A percentile compares a stretch with the other conserved stretches of the same genome.
Conservation (phyloP, 1,140 invertebrate genomes). For the Homarus americanus region DNA sequence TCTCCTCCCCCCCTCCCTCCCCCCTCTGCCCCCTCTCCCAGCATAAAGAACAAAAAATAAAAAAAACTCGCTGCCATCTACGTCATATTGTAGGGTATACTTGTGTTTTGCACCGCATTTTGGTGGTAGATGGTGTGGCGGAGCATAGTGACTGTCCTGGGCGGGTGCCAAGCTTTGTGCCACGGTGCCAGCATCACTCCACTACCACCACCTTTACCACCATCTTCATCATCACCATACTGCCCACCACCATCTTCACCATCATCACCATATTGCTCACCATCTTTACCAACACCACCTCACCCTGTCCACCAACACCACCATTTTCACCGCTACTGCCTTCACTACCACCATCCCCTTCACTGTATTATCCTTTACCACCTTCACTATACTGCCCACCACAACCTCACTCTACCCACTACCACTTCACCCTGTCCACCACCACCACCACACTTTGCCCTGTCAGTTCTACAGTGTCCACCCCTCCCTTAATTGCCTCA, state of each 20-base stretch:
- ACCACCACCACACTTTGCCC: no score
- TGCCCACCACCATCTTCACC: neutral
- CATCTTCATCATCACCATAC: neutral
- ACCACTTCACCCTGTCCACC: no score
- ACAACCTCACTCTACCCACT: no score
- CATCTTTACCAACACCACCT: neutral
- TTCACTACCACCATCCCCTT: no score
- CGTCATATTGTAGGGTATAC: neutral
- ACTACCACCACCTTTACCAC: neutral
- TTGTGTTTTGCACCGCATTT: neutral
- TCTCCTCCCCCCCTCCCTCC: neutral
- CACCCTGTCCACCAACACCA: no score
- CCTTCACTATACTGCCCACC: no score
- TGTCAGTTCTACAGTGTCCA: no score
- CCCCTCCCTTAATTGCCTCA: no score
- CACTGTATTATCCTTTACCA: no score
- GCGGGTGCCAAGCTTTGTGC: constrained; percentile 29
- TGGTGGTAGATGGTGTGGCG: neutral
- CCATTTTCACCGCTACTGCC: neutral
- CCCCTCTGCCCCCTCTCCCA: neutral
- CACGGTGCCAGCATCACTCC: neutral
- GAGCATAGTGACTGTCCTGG: constrained; percentile 5
- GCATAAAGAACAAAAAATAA: neutral
- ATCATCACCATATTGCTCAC: neutral
- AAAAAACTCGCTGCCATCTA: neutral